phyloP scores from a whole-genome alignment of 2,113 vertebrate genomes.

The Lepidothrix coronata region DNA sequence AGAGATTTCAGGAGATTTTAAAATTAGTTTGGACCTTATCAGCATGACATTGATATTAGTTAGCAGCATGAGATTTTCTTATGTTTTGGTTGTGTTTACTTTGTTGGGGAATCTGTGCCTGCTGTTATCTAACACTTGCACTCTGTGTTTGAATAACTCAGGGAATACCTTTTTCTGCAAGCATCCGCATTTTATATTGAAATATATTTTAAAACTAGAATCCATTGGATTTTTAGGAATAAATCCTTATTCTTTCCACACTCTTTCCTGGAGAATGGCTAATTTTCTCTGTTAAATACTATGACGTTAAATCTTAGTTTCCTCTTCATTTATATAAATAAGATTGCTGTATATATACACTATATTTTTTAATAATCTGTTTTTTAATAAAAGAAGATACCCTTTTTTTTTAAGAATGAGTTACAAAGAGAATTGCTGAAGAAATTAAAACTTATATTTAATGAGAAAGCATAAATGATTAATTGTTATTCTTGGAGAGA shows the following conservation, averaged over 20 bases:
- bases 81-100: background rate
- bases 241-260: background rate
- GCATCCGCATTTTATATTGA: background rate
- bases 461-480: background rate
- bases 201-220: background rate
- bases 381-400: background rate
- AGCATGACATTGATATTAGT: background rate
- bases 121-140: background rate
- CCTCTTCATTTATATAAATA: background rate
- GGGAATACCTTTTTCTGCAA: background rate
- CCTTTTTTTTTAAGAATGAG: background rate
- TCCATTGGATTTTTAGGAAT: background rate
- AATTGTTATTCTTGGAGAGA: background rate
- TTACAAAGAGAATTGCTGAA: background rate
- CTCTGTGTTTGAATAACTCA: background rate
- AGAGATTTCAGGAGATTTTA: background rate
- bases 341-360: background rate
- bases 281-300: background rate
- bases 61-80: background rate
- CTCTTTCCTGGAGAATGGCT: background rate
- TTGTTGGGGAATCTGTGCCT: background rate
- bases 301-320: background rate
- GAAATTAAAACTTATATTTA: background rate
- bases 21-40: background rate
- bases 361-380: background rate